Base-by-base conservation (phyloP, 2,888 invertebrate genomes). In the Portevinia maculata region DNA sequence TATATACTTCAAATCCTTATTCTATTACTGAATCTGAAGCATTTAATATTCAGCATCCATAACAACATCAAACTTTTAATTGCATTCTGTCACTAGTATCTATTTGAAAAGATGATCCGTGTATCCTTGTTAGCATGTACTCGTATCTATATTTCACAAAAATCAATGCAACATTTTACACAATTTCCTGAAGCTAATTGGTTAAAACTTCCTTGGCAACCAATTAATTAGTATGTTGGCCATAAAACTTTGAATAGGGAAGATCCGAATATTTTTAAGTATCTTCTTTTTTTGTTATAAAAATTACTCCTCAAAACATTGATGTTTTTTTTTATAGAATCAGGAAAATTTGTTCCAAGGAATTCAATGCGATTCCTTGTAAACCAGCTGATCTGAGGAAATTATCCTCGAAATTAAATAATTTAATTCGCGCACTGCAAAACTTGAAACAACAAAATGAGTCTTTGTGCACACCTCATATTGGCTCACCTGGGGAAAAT, bases 61-160 rank as follows among this genome's bases (percentile, higher is more conserved):
- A 57, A 64, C 24, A 64, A 52, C 34, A 50, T 13, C 11, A 78
- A 79, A 79, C 78, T 79, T 79, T 79, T 79, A 73, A 79, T 79
- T 79, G 78, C 71, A 60, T 79, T 71, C 21, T 34, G 55, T n/a
- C n/a, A n/a, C 55, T 50, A 44, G 30, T 17, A 13, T 50, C 13
- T 37, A 13, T 57, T 11, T 39, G 9, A 9, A 24, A 52, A 32
- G 57, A 65, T 44, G 2, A 57, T 57, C 34, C 15, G 9, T 57
- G 15, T 60, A 65, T 79, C 46, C 46, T 59, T 52, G 50, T 50
- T 6, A 1, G 3, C 19, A 4, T 44, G 39, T 13, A 6, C 13
- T 2, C 13, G 2, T 32, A 8, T 32, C 30, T 50, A 39, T 8
- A 9, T 6, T 13, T n/a, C 13, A 3, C 28, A 19, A 32, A 62